Evolutionary conservation across 2,888 invertebrate genomes (phyloP).

Genomic region (Drosophila atripex): DNA sequence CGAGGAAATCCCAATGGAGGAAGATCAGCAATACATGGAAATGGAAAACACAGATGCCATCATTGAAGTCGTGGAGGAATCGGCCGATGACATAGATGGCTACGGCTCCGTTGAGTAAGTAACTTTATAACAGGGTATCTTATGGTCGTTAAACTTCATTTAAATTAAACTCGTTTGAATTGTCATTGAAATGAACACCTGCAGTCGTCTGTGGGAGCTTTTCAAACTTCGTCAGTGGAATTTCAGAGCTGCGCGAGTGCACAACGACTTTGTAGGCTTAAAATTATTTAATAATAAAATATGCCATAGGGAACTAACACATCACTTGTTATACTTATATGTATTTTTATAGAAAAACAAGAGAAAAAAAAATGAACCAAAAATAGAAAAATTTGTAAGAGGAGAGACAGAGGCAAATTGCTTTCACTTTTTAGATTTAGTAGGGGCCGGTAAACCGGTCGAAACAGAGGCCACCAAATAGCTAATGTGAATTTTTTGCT

Average conservation of each 20-base stretch:
- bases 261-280: slow-evolving; percentile 19
- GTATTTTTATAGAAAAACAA: slow-evolving; percentile 8
- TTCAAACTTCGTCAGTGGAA: slow-evolving; percentile 37
- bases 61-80: slow-evolving; percentile 70
- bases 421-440: slow-evolving; percentile 62
- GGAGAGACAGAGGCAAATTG: slow-evolving; percentile 9
- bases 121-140: neutral
- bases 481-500: slow-evolving; percentile 17
- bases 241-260: slow-evolving; percentile 46
- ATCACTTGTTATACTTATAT: neutral
- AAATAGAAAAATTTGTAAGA: slow-evolving; percentile 43
- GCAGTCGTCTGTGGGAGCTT: slow-evolving; percentile 6
- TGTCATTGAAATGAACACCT: slow-evolving; percentile 36
- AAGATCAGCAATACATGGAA: slow-evolving; percentile 50
- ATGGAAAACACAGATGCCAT: slow-evolving; percentile 63
- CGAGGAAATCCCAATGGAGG: slow-evolving; percentile 45
- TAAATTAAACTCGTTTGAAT: slow-evolving; percentile 28
- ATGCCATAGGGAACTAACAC: neutral
- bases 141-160: neutral
- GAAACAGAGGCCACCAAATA: slow-evolving; percentile 14
- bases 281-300: slow-evolving; percentile 1
- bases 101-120: slow-evolving; percentile 63
- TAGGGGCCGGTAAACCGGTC: slow-evolving; percentile 59
- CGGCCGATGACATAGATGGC: slow-evolving; percentile 58
- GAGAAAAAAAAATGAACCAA: slow-evolving; percentile 19